These are phyloP conservation scores for Anastrepha ludens DNA, from an alignment of 1,140 invertebrate species.

Conservation along the genomic window DNA sequence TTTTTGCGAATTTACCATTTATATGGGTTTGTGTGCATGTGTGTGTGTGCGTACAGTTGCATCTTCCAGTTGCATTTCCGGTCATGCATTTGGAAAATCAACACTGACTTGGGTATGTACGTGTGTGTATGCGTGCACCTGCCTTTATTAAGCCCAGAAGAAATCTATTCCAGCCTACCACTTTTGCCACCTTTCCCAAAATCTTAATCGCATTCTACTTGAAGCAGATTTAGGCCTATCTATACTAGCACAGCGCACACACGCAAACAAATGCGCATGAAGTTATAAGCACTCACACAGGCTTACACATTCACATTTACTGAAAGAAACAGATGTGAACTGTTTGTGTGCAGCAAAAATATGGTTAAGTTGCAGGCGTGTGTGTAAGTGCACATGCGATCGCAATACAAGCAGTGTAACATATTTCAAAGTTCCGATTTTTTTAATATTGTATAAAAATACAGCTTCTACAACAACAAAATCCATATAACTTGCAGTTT, in stretches of 20 bases:
- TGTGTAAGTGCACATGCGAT: too few relatives aligned
- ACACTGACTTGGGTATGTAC: background rate
- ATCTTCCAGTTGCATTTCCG: slow-evolving; percentile 30
- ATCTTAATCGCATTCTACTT: background rate
- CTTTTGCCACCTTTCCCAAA: background rate
- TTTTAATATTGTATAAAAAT: too few relatives aligned
- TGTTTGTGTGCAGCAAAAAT: slow-evolving; percentile 19
- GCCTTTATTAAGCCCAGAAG: background rate
- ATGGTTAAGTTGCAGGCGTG: background rate
- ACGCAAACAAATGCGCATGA: too few relatives aligned
- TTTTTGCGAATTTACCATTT: background rate
- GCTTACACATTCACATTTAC: too few relatives aligned
- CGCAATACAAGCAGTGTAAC: too few relatives aligned
- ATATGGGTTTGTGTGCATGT: background rate
- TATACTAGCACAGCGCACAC: too few relatives aligned
- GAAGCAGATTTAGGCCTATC: background rate
- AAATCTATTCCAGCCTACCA: slow-evolving; percentile 28
- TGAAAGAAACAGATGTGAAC: background rate
- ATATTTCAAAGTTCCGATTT: too few relatives aligned
- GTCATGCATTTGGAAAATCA: slow-evolving; percentile 43
- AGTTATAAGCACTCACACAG: background rate
- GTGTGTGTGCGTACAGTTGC: background rate
- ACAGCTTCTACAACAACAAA: too few relatives aligned
- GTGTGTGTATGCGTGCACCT: background rate
- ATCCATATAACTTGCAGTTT: too few relatives aligned